phyloP scores from a whole-genome alignment of 2,113 vertebrate genomes.

The Ariopsis seemanni region DNA sequence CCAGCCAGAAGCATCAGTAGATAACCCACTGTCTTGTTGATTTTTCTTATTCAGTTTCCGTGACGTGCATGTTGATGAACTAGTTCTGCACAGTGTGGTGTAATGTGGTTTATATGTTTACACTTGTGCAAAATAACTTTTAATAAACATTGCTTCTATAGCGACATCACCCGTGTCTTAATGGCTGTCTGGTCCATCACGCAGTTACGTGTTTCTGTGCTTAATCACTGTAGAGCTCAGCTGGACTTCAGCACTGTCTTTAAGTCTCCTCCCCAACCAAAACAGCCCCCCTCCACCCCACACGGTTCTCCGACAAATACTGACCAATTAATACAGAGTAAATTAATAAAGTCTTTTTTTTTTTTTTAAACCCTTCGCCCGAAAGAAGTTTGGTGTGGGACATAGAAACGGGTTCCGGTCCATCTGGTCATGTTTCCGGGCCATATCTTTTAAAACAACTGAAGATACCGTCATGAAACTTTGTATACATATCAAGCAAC shows the following conservation, averaged over 20 bases:
- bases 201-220: not conserved
- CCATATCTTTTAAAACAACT: no score
- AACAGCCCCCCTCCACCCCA: no score
- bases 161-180: constrained; percentile 17
- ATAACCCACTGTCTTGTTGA: constrained; percentile 16
- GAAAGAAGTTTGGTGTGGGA: no score
- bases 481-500: no score
- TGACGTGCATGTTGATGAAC: constrained; percentile 43
- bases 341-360: no score
- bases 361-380: no score
- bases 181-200: not conserved
- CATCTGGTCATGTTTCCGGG: no score
- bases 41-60: constrained; percentile 19
- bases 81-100: constrained; percentile 63
- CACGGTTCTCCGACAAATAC: no score
- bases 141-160: constrained; percentile 76
- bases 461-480: no score
- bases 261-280: no score
- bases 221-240: not conserved
- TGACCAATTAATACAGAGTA: no score
- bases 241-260: not conserved
- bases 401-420: no score
- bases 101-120: constrained; percentile 65
- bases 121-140: constrained; percentile 69
- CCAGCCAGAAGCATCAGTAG: constrained; percentile 50